Base-by-base conservation (phyloP, 2,888 invertebrate species). In the Dynastes tityus region DNA sequence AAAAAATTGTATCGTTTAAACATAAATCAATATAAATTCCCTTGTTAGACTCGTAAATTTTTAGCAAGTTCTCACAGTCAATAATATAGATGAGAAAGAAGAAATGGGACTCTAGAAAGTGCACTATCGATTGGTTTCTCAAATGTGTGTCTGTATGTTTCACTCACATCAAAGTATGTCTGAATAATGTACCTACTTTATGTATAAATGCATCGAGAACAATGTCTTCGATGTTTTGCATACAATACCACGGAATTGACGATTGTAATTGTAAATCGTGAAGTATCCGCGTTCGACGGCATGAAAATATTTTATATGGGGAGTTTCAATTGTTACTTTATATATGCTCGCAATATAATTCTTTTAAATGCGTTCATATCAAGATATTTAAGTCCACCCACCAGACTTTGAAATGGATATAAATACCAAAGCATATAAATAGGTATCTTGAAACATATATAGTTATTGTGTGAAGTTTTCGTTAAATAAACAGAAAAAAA, bases 61-160 rank as follows among this genome's bases (percentile, higher is more conserved):
- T 9, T 8, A 16, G 65, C 40, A 67, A 40, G 11, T 45, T 67
- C 63, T 13, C 29, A 64, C 32, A 13, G 4, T n/a, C n/a, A 53
- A 16, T 53, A 53, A 53, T 1, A 55, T 58, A 40, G 55, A 71
- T 45, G 58, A 29, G 22, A 58, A 55, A 58, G 37, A 73, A 58
- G 73, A 58, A 73, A 73, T 58, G 73, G 13, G 22, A 61, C 40
- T 73, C 40, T 73, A 73, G 73, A 73, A 73, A 73, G 73, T 73
- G 58, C 40, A 37, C 32, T 58, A 73, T 73, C 58, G 73, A 73
- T 61, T 22, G 22, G 40, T 73, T 40, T 58, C 22, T 45, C 64
- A 5, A 55, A 64, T 45, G 67, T 49, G 22, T 49, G 49, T 49
- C 67, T 63, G 63, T 32, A 27, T 27, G 8, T 1, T 63, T 45